phyloP scores from a whole-genome alignment of 2,888 invertebrate species.

The Panopea generosa region DNA sequence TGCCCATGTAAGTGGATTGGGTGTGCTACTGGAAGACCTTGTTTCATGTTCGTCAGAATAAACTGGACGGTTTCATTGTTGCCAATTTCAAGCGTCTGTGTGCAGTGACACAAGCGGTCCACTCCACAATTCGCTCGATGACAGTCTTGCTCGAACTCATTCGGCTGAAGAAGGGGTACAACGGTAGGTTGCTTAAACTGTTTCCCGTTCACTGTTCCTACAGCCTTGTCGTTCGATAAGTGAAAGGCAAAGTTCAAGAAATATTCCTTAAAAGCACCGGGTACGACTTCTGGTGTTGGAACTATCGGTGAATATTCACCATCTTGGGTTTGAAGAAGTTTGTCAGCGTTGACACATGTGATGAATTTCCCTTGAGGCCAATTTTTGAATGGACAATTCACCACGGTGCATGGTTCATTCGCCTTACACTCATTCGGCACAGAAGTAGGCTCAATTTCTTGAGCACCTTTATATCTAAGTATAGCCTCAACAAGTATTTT shows the following conservation, averaged over 20 bases:
- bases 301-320: slow-evolving; percentile 35
- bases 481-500: slow-evolving; percentile 64
- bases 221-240: slow-evolving; percentile 66
- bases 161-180: slow-evolving; percentile 68
- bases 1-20: slow-evolving; percentile 82
- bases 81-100: slow-evolving; percentile 65
- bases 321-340: slow-evolving; percentile 27
- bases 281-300: slow-evolving; percentile 44
- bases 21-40: slow-evolving; percentile 75
- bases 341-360: slow-evolving; percentile 54
- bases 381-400: slow-evolving; percentile 71
- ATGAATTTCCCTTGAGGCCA: slow-evolving; percentile 55
- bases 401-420: slow-evolving; percentile 53
- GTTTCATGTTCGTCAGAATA: slow-evolving; percentile 74
- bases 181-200: slow-evolving; percentile 64
- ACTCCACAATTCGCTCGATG: slow-evolving; percentile 63
- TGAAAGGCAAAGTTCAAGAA: slow-evolving; percentile 79
- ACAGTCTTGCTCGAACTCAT: slow-evolving; percentile 68
- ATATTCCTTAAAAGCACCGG: slow-evolving; percentile 39
- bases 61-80: slow-evolving; percentile 75
- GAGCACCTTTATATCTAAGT: slow-evolving; percentile 61
- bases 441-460: slow-evolving; percentile 51
- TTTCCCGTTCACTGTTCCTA: slow-evolving; percentile 73
- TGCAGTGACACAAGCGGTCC: slow-evolving; percentile 70
- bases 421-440: slow-evolving; percentile 40